Evolutionary conservation across 2,888 invertebrate species (phyloP).

Genomic region (Spisula subtruncata): DNA sequence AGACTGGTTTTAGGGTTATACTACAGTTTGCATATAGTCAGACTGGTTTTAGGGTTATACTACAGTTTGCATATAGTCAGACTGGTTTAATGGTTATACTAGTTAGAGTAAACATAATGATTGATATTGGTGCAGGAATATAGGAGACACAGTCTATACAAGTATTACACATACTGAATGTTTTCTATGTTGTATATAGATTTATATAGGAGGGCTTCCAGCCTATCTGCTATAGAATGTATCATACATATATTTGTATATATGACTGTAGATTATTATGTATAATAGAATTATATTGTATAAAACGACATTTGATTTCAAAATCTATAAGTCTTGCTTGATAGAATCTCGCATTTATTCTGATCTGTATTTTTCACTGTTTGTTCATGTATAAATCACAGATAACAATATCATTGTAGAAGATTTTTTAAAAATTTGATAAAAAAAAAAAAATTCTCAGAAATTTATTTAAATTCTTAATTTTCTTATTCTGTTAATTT

Average conservation of each 20-base stretch:
- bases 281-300: slow-evolving; percentile 12
- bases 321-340: neutral
- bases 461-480: too few relatives aligned
- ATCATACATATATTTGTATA: slow-evolving; percentile 25
- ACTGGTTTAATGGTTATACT: neutral
- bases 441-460: too few relatives aligned
- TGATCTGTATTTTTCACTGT: slow-evolving; percentile 16
- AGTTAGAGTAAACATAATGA: neutral
- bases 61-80: neutral
- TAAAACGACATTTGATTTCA: neutral
- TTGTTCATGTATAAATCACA: neutral
- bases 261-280: slow-evolving; percentile 17
- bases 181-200: slow-evolving; percentile 13
- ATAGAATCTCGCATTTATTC: neutral
- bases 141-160: slow-evolving; percentile 11
- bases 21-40: neutral
- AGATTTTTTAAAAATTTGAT: too few relatives aligned
- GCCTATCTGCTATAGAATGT: slow-evolving; percentile 15
- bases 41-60: neutral
- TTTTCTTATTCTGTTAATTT: too few relatives aligned
- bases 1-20: neutral
- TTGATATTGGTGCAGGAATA: slow-evolving; percentile 16
- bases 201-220: slow-evolving; percentile 26
- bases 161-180: neutral
- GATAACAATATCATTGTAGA: neutral